Percentiles rank a stretch among this genome's conserved stretches.
phyloP scores from a whole-genome alignment of 1,140 invertebrate species.

The Panulirus ornatus region DNA sequence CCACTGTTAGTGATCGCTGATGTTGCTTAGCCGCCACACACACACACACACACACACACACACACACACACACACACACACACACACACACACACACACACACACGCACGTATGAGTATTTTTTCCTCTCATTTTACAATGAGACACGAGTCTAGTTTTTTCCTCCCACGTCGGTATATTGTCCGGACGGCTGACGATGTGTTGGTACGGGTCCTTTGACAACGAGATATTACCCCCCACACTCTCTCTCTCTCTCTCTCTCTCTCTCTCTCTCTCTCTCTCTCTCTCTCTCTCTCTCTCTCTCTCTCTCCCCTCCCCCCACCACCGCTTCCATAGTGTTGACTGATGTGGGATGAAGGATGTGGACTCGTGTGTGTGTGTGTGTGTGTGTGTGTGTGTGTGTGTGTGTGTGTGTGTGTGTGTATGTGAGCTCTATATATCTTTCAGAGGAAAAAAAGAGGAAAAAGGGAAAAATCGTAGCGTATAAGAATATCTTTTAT shows the following conservation, averaged over 20 bases:
- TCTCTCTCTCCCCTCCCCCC: neutral
- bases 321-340: too few species aligned
- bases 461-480: too few species aligned
- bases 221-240: neutral
- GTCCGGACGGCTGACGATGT: neutral
- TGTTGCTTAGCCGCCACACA: too few species aligned
- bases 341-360: too few species aligned
- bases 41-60: too few species aligned
- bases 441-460: too few species aligned
- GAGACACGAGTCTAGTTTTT: neutral
- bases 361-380: too few species aligned
- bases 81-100: constrained; percentile 11
- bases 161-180: neutral
- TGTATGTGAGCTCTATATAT: too few species aligned
- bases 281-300: constrained; percentile 18
- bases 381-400: too few species aligned
- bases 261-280: constrained; percentile 10
- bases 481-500: too few species aligned
- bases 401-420: too few species aligned
- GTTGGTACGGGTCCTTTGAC: neutral
- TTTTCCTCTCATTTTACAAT: neutral
- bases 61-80: constrained; percentile 29
- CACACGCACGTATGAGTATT: neutral
- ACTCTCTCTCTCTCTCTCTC: neutral
- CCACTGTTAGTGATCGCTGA: too few species aligned